A percentile compares a stretch with the other conserved stretches of the same genome.
Evolutionary conservation across 2,888 invertebrate genomes (phyloP).

Genomic region (Hirtodrosophila histrioides): DNA sequence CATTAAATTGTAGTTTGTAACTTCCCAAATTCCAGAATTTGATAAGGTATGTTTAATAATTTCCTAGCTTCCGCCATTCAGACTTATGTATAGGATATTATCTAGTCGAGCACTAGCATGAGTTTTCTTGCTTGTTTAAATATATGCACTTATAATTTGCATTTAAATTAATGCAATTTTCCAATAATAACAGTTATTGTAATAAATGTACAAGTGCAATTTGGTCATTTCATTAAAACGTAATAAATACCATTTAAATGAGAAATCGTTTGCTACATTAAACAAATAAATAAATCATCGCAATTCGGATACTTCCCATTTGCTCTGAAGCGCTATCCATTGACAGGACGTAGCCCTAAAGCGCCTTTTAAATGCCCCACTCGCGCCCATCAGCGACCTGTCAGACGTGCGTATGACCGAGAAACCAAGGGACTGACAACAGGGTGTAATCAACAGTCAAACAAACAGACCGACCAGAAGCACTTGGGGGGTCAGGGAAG

Average conservation of each 20-base stretch:
- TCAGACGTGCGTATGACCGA: slow-evolving; percentile 25
- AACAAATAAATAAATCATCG: not conserved
- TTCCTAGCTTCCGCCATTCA: too few relatives aligned
- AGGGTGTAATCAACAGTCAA: slow-evolving; percentile 35
- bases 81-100: too few relatives aligned
- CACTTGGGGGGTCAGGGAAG: not conserved
- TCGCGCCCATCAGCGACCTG: slow-evolving; percentile 31
- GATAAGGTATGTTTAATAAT: too few relatives aligned
- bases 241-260: slow-evolving; percentile 42
- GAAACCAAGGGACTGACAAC: slow-evolving; percentile 12
- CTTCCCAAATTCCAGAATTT: too few relatives aligned
- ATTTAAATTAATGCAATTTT: slow-evolving; percentile 59
- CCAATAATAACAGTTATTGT: slow-evolving; percentile 33
- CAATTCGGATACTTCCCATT: not conserved
- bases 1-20: too few relatives aligned
- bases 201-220: slow-evolving; percentile 38
- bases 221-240: slow-evolving; percentile 54
- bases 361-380: slow-evolving; percentile 30
- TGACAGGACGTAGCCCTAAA: slow-evolving; percentile 28
- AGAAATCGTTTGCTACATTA: slow-evolving; percentile 13
- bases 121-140: slow-evolving; percentile 2
- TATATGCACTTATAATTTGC: slow-evolving; percentile 55
- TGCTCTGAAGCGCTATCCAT: too few relatives aligned
- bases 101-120: too few relatives aligned
- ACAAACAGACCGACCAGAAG: slow-evolving; percentile 6